These are phyloP conservation scores for Psilopogon haemacephalus DNA, from an alignment of 2,113 vertebrate genomes.

Conservation along the genomic window DNA sequence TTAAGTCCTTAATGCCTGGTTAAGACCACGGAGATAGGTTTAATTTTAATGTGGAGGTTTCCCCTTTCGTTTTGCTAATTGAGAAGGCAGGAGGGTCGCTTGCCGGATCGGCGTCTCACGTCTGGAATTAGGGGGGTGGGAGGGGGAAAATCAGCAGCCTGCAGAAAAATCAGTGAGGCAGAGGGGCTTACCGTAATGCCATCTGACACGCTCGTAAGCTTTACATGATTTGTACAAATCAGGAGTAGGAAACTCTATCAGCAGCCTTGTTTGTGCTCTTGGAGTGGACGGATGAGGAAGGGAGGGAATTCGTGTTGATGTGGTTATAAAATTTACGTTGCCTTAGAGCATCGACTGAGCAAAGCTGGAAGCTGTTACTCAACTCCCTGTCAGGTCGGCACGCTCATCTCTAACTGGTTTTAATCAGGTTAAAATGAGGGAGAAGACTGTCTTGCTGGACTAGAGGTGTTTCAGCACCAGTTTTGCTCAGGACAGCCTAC, in stretches of 20 bases:
- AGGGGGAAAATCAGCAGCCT: neutral
- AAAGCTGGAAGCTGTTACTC: neutral
- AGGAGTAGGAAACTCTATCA: neutral
- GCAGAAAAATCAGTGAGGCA: neutral
- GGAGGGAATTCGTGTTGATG: neutral
- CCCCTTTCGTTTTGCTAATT: rapidly evolving
- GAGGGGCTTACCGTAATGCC: neutral
- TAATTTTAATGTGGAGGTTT: neutral
- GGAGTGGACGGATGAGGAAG: neutral
- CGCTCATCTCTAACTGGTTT: neutral
- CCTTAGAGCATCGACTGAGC: neutral
- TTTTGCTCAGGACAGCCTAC: neutral
- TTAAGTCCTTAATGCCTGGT: neutral
- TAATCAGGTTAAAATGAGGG: neutral
- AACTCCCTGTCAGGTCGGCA: neutral
- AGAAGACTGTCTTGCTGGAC: neutral
- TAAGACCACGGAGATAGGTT: rapidly evolving
- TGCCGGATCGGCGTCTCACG: rapidly evolving
- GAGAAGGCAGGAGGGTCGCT: neutral
- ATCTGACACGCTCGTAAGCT: neutral
- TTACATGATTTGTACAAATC: conserved; percentile 16
- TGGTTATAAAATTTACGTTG: neutral
- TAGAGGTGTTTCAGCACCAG: neutral
- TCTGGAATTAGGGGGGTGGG: neutral
- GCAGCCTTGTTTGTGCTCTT: neutral